Evolutionary conservation across 2,888 invertebrate species (phyloP), one percentile per base, ranked within the genome.

Genomic region (Spisula subtruncata): DNA sequence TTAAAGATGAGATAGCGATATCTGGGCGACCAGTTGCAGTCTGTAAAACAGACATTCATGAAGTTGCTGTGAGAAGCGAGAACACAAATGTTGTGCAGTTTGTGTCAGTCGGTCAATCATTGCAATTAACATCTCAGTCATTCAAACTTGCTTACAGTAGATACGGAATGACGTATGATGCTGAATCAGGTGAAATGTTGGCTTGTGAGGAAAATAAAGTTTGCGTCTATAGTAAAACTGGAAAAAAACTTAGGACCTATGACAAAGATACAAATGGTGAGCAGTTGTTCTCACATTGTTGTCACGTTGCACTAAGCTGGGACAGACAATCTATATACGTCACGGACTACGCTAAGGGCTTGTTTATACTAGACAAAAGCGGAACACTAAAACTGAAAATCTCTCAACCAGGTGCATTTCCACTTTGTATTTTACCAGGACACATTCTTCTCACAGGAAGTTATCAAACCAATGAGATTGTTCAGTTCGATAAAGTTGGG

Each of bases 401-500:
- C 35, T n/a, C 8, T 35, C 46, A 46, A 41, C 41, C 60, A 60
- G 83, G 51, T 51, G 51, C 51, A 51, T 51, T 12, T 1, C 51
- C 51, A 51, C 14, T 51, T 1, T 51, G 51, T 16, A 1, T 51
- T 10, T 51, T 51, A 51, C 51, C 51, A 10, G 51, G 51, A 1
- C 51, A 51, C 1, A 16, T 51, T 51, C 1, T 12, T 14, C 12
- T 51, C 10, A 16, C 51, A 51, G 51, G 51, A 51, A 51, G 51
- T 16, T 16, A 16, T 12, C 1, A 12, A 51, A 10, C 51, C 5
- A 14, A 14, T 51, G 51, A 16, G 14, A 51, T 51, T 25, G 1
- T 83, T 14, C 83, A 83, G 29, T 12, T 83, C 29, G 71, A 83
- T 48, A 83, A 83, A 20, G 48, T 0, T 18, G 83, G 83, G 20